A percentile compares a stretch with the other conserved stretches of the same genome.
Evolutionary conservation across 2,797 vertebrate genomes (phyloP).

Genomic region (Spea hammondii): DNA sequence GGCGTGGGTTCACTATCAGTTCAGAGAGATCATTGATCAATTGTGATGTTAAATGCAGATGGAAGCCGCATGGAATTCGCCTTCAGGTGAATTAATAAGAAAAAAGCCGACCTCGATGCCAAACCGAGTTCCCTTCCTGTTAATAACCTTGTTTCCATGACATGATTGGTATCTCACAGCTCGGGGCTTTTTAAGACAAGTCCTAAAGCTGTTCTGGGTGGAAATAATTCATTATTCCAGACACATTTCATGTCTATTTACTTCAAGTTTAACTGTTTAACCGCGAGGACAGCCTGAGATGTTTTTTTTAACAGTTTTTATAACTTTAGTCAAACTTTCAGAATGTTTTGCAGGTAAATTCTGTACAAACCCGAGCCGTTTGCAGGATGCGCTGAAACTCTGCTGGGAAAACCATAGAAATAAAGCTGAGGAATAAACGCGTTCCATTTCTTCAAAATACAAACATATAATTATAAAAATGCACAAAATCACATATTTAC

Average conservation of each 20-base stretch:
- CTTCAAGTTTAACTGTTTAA: constrained; percentile 30
- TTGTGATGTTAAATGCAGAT: constrained; percentile 56
- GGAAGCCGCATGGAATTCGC: constrained; percentile 64
- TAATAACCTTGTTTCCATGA: constrained; percentile 54
- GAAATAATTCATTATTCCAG: constrained; percentile 51
- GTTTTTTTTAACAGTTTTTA: too few species aligned
- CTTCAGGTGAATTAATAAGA: constrained; percentile 65
- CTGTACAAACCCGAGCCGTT: too few species aligned
- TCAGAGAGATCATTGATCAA: constrained; percentile 59
- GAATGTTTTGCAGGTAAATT: too few species aligned
- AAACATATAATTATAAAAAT: too few species aligned
- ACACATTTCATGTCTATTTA: not conserved
- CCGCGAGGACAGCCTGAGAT: not conserved
- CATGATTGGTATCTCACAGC: constrained; percentile 60
- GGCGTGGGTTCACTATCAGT: constrained; percentile 60
- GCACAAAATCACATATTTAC: too few species aligned
- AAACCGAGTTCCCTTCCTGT: constrained; percentile 59
- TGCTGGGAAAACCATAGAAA: too few species aligned
- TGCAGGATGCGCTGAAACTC: too few species aligned
- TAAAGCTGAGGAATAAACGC: too few species aligned
- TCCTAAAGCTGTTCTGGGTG: constrained; percentile 43
- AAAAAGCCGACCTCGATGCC: constrained; percentile 50
- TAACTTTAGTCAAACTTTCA: too few species aligned
- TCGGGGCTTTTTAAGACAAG: constrained; percentile 53
- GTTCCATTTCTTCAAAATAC: too few species aligned